Percentiles rank a stretch among this genome's conserved stretches.
Conservation (phyloP, 1,140 invertebrate genomes). For the Ceratoteleas bidentatus region DNA sequence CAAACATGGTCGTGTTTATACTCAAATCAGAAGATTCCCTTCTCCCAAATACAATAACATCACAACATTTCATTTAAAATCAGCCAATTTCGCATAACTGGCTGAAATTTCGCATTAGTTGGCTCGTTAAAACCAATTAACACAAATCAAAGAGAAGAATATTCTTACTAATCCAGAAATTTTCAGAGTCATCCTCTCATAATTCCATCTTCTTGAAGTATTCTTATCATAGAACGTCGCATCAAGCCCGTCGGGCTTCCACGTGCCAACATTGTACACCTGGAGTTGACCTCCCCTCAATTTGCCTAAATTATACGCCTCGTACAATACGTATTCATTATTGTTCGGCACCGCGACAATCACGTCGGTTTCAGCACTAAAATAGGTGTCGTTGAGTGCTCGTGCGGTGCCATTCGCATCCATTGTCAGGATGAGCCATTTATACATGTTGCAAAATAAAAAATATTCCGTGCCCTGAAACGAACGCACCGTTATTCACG, state of each 20-base stretch:
- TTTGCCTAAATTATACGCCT: conserved; percentile 39
- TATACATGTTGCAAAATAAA: conserved; percentile 18
- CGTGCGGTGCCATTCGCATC: conserved; percentile 18
- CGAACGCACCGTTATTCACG: neutral
- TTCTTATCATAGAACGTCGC: conserved; percentile 23
- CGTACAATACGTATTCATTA: conserved; percentile 29
- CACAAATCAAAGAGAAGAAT: no score
- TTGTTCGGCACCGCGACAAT: conserved; percentile 27
- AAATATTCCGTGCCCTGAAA: conserved; percentile 30
- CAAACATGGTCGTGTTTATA: no score
- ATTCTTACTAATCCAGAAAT: conserved; percentile 41
- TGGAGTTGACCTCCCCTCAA: conserved; percentile 27
- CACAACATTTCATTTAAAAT: no score
- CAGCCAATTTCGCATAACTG: no score
- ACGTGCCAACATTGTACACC: conserved; percentile 26
- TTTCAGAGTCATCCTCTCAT: conserved; percentile 19
- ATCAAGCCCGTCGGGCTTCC: conserved; percentile 12
- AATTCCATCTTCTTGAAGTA: conserved; percentile 23
- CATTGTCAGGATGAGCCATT: conserved; percentile 37
- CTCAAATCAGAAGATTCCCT: no score
- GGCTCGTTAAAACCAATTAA: no score
- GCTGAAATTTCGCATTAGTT: no score
- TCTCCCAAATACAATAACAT: no score
- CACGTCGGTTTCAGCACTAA: conserved; percentile 37
- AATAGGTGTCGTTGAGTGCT: conserved; percentile 38